A percentile compares a stretch with the other conserved stretches of the same genome.
Conservation (phyloP, 2,888 invertebrate species). For the Eurois occulta region DNA sequence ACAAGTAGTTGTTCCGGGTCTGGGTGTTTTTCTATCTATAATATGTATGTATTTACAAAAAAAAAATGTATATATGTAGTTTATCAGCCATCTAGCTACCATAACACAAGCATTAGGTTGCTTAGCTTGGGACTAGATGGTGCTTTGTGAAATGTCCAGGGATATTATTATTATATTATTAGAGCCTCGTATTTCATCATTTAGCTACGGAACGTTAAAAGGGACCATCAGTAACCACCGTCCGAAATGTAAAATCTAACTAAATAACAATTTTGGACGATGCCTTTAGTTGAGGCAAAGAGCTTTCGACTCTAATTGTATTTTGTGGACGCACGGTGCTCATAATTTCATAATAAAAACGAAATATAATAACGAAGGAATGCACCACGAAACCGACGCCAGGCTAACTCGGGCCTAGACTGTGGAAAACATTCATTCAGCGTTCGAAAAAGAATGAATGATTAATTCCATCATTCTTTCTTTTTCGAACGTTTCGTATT, state of each 20-base stretch:
- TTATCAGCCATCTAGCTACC: no score
- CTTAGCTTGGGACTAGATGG: no score
- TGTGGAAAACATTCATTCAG: conserved; percentile 3
- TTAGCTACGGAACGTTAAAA: conserved; percentile 3
- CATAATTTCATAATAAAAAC: conserved; percentile 57
- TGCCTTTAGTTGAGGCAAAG: conserved; percentile 41
- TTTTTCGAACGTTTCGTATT: conserved; percentile 34
- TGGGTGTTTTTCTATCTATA: no score
- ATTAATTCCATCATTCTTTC: conserved; percentile 11
- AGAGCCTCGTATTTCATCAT: neutral
- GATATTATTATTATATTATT: no score
- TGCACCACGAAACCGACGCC: conserved; percentile 11
- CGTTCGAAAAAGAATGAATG: neutral
- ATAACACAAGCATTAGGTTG: no score
- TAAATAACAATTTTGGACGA: conserved; percentile 30
- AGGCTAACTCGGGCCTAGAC: conserved; percentile 1
- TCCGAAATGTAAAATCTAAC: conserved; percentile 19
- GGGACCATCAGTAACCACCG: neutral
- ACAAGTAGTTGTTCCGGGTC: no score
- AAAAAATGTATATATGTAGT: no score
- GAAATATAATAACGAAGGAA: conserved; percentile 35
- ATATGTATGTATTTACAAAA: no score
- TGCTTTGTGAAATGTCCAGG: no score
- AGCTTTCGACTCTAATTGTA: conserved; percentile 55
- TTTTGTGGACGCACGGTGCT: conserved; percentile 54